These are phyloP conservation scores for Tokudaia muenninki DNA, from an alignment of 2,797 vertebrate species.

Conservation along the genomic window DNA sequence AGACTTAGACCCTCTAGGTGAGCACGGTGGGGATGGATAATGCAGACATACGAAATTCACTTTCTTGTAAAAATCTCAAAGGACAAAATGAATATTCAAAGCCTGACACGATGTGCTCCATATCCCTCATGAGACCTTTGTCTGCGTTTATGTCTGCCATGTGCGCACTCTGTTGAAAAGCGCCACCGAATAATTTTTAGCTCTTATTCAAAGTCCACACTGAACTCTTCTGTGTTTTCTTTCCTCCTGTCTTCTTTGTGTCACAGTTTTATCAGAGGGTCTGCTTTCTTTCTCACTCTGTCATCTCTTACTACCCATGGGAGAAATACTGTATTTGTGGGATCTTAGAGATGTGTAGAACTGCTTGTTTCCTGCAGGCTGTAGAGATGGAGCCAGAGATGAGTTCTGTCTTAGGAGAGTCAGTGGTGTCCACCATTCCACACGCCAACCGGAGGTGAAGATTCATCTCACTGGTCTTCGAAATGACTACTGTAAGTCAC, in stretches of 20 bases:
- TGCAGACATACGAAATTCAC: not conserved
- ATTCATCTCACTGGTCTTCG: conserved; percentile 87
- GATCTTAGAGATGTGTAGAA: not conserved
- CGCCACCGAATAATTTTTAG: not conserved
- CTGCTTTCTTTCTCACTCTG: not conserved
- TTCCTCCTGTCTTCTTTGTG: not conserved
- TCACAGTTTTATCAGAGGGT: not conserved
- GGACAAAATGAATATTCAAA: conserved; percentile 35
- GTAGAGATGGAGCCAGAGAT: conserved; percentile 3
- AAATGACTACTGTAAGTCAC: conserved; percentile 90
- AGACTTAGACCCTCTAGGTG: not conserved
- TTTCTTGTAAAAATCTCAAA: conserved; percentile 37
- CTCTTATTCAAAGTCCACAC: not conserved
- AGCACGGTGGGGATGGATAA: not conserved
- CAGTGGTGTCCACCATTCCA: not conserved
- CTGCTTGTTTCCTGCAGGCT: conserved; percentile 75
- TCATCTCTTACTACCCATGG: not conserved
- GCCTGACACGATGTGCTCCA: not conserved
- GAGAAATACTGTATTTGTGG: not conserved
- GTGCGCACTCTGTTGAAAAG: conserved; percentile 10
- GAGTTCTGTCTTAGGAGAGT: conserved; percentile 45
- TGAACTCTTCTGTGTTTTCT: not conserved
- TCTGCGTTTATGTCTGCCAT: not conserved
- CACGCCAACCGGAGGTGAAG: conserved; percentile 76
- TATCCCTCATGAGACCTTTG: not conserved